Base-by-base conservation (phyloP, 2,797 vertebrate genomes). In the Spondyliosoma cantharus region DNA sequence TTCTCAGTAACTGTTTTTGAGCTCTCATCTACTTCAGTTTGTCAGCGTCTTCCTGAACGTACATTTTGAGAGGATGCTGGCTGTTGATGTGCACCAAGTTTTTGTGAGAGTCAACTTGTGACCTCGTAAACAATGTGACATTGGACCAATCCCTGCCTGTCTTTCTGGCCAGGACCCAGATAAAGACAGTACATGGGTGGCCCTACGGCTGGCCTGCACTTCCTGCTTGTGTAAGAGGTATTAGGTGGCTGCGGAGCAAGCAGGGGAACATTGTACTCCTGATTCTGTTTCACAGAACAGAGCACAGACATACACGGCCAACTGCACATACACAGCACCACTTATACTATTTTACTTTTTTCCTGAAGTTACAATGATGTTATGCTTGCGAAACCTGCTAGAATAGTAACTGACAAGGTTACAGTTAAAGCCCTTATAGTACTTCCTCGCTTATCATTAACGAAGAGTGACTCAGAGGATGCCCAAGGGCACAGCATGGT, bases 211-310 rank as follows among this genome's bases (percentile, higher is more conserved):
- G 65, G 32, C 65, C 80, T 85, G 74, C 27, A 27, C 58, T 68
- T 87, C 75, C 81, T 84, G 74, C 76, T 90, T 89, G 86, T 81
- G 78, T 80, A 86, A 87, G 71, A 87, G 83, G 82, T 87, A 91
- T 91, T 88, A 86, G 42, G 67, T 81, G 63, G 71, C 87, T 42
- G 14, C 5, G 4, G 52, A 74, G 82, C 70, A 69, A 62, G 56
- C 27, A 45, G 43, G 64, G 68, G 75, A 82, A 83, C 83, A 86
- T 68, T 27, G 72, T 70, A 71, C 71, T 84, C 56, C 65, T 80
- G 70, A 81, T 89, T 85, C 54, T 56, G 73, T 89, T 79, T 68
- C 74, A 58, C 16, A 71, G 15, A 74, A 22, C 11, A 46, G 29
- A 57, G 25, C 49, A 49, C 56, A 64, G 25, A 49, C 62, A 27